Percentiles rank a stretch among this genome's conserved stretches.
Conservation (phyloP, 2,888 invertebrate genomes). For the Rhorus exstirpatorius region DNA sequence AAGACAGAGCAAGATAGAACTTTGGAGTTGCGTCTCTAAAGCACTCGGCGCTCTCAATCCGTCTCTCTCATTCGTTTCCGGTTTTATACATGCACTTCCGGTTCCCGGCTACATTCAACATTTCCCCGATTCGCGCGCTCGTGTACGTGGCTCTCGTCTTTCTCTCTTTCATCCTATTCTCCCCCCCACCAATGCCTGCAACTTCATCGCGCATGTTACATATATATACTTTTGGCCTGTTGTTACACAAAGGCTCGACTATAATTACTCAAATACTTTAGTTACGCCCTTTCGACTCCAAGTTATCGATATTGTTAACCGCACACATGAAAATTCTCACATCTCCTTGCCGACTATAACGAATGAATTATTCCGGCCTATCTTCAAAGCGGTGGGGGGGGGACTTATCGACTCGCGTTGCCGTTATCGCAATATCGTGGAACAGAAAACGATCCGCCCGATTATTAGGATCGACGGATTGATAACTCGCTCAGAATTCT, state of each 20-base stretch:
- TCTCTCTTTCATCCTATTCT: constrained; percentile 15
- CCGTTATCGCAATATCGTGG: too few relatives aligned
- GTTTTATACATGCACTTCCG: constrained; percentile 81
- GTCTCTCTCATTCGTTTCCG: constrained; percentile 73
- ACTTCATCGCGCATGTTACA: not conserved
- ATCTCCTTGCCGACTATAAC: too few relatives aligned
- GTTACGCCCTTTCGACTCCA: not conserved
- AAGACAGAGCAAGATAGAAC: not conserved
- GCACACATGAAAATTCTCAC: too few relatives aligned
- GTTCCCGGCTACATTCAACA: constrained; percentile 72
- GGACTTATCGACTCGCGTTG: too few relatives aligned
- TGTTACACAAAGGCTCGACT: not conserved
- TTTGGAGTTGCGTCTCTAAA: not conserved
- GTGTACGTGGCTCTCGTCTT: not conserved
- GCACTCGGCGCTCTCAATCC: not conserved
- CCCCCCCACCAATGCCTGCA: not conserved
- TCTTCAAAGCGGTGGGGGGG: too few relatives aligned
- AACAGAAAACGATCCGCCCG: too few relatives aligned
- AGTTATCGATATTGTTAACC: not conserved
- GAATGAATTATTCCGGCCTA: too few relatives aligned
- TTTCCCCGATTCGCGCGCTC: constrained; percentile 31
- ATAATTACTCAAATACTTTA: not conserved
- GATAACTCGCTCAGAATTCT: too few relatives aligned
- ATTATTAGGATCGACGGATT: too few relatives aligned
- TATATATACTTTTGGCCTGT: too few relatives aligned